Percentiles rank a stretch among this genome's conserved stretches.
phyloP scores from a whole-genome alignment of 35 echinoderm and acorn worm species.

The Ptychodera flava region DNA sequence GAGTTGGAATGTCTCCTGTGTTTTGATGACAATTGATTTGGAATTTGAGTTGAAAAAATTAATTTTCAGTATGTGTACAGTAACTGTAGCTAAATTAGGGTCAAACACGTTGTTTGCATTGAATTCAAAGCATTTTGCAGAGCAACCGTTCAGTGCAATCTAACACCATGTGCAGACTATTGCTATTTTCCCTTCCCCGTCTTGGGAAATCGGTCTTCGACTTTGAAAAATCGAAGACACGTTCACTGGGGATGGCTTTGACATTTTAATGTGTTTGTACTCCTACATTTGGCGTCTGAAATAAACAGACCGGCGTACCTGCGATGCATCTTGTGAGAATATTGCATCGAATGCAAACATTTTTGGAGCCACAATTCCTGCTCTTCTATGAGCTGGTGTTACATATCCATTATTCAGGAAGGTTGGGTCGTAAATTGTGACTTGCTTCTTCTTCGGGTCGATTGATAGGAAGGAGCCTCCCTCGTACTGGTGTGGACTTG shows the following conservation, averaged over 20 bases:
- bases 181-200: neutral
- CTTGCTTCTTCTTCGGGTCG: conserved; percentile 95
- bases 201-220: neutral
- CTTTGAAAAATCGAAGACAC: neutral
- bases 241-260: neutral
- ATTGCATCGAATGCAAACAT: conserved; percentile 99
- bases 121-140: neutral
- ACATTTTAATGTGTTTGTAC: neutral
- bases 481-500: conserved; percentile 76
- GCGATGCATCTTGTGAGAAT: conserved; percentile 85
- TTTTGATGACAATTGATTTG: too few relatives aligned
- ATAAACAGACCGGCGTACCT: conserved; percentile 31
- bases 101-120: neutral
- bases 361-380: conserved; percentile 91
- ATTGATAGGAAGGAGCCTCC: conserved; percentile 83
- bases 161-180: neutral
- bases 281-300: neutral
- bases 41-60: too few relatives aligned
- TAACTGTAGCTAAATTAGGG: neutral
- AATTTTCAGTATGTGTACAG: neutral
- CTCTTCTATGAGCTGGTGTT: conserved; percentile 67
- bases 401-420: conserved; percentile 72
- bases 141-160: neutral
- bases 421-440: conserved; percentile 94
- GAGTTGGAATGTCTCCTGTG: too few relatives aligned